Percentiles rank a stretch among this genome's conserved stretches.
phyloP scores from a whole-genome alignment of 2,113 vertebrate species.

The Copsychus sechellarum region DNA sequence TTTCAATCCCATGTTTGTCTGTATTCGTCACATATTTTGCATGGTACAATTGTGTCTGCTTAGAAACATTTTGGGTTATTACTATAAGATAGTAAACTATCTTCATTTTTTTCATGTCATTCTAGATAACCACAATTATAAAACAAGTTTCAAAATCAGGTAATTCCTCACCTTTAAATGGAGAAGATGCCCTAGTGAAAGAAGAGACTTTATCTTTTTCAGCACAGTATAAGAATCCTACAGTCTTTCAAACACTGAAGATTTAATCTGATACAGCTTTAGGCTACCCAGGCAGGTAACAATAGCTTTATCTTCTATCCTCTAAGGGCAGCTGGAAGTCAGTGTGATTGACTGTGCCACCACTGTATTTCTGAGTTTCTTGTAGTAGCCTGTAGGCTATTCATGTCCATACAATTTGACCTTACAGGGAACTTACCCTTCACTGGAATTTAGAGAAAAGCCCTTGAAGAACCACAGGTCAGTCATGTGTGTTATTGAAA shows the following conservation, averaged over 20 bases:
- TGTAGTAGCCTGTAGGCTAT: conserved; percentile 28
- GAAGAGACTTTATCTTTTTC: neutral
- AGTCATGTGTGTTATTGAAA: conserved; percentile 51
- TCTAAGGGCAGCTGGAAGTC: conserved; percentile 34
- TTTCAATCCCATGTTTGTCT: fast-evolving
- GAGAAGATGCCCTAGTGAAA: neutral
- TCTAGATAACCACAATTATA: neutral
- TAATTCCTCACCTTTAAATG: neutral
- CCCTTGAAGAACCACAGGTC: conserved; percentile 51
- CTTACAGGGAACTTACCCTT: conserved; percentile 20
- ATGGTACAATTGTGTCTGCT: neutral
- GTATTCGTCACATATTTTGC: neutral
- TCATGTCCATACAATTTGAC: conserved; percentile 39
- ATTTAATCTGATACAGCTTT: conserved; percentile 25
- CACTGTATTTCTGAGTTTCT: neutral
- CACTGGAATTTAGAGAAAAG: conserved; percentile 29
- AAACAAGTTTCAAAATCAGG: neutral
- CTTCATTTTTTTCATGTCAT: neutral
- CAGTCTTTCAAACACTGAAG: conserved; percentile 8
- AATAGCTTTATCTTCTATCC: conserved; percentile 51
- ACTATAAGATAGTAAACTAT: neutral
- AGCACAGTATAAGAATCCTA: neutral
- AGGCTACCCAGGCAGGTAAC: conserved; percentile 46
- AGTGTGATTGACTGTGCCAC: conserved; percentile 43
- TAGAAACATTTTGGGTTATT: neutral